Evolutionary conservation across 2,797 vertebrate species (phyloP).

Genomic region (Ctenosaura bakeri): DNA sequence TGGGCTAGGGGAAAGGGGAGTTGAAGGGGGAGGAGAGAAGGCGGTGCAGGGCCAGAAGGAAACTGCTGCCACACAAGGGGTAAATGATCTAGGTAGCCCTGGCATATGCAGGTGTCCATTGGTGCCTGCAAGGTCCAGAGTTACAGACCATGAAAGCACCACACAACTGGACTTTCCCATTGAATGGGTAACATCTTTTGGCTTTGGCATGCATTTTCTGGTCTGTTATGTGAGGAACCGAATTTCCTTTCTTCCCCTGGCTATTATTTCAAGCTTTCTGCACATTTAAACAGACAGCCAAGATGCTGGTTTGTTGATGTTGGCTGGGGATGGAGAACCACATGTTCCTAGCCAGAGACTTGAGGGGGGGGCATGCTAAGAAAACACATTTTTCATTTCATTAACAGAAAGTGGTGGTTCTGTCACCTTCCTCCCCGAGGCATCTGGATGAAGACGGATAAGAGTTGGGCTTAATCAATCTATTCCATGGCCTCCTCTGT

Average conservation of each 20-base stretch:
- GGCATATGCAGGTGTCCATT: neutral
- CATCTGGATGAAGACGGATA: constrained; percentile 36
- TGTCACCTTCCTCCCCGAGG: constrained; percentile 1
- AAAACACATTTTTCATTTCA: constrained; percentile 36
- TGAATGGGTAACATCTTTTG: neutral
- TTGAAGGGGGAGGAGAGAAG: neutral
- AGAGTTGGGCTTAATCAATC: constrained; percentile 36
- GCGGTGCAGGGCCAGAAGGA: neutral
- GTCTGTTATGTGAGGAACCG: too few species aligned
- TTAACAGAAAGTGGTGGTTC: constrained; percentile 3
- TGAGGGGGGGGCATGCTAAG: neutral
- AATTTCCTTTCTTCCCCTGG: neutral
- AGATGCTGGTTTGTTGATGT: neutral
- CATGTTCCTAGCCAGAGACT: neutral
- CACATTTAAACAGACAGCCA: neutral
- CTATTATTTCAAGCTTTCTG: neutral
- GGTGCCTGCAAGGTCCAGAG: neutral
- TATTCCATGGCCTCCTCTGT: constrained; percentile 10
- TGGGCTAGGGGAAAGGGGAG: neutral
- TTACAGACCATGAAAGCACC: neutral
- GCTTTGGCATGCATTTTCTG: neutral
- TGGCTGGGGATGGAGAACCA: neutral
- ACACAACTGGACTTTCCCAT: too few species aligned
- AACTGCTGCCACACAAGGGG: neutral
- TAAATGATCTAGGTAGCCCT: neutral